Conservation (phyloP, 2,797 vertebrate genomes). For the Trachops cirrhosus region DNA sequence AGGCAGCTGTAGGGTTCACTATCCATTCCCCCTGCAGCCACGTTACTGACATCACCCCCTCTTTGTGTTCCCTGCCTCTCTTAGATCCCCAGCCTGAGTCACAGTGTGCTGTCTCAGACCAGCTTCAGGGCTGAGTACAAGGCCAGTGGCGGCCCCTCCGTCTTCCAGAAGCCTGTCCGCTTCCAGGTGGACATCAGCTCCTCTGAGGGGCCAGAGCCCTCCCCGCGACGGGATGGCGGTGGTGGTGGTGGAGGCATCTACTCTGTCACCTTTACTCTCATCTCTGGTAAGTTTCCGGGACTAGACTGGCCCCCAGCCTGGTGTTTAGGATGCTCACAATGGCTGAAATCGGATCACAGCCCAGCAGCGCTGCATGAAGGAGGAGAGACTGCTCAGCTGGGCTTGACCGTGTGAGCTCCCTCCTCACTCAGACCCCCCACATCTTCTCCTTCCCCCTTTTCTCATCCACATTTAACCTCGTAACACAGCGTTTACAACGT, state of each 20-base stretch:
- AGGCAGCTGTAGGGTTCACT: neutral
- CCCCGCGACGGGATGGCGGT: constrained; percentile 77
- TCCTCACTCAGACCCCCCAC: neutral
- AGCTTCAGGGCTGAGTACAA: constrained; percentile 95
- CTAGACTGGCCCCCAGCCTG: neutral
- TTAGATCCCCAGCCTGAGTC: constrained; percentile 93
- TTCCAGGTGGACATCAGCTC: constrained; percentile 95
- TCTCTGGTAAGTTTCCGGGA: constrained; percentile 86
- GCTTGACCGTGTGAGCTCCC: neutral
- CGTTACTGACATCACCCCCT: neutral
- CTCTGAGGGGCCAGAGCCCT: constrained; percentile 87
- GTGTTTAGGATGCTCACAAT: neutral
- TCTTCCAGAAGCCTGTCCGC: constrained; percentile 95
- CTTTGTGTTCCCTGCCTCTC: neutral
- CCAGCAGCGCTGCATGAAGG: neutral
- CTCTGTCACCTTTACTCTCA: constrained; percentile 95
- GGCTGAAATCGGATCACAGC: neutral
- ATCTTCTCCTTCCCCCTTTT: neutral
- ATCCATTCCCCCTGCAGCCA: neutral
- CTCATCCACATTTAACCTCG: neutral
- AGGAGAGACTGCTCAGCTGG: neutral
- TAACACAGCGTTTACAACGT: neutral
- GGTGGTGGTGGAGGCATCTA: constrained; percentile 92
- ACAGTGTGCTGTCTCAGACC: constrained; percentile 94
- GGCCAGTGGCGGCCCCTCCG: constrained; percentile 91